Evolutionary conservation across 2,113 vertebrate genomes (phyloP).

Genomic region (Gymnobelideus leadbeateri): DNA sequence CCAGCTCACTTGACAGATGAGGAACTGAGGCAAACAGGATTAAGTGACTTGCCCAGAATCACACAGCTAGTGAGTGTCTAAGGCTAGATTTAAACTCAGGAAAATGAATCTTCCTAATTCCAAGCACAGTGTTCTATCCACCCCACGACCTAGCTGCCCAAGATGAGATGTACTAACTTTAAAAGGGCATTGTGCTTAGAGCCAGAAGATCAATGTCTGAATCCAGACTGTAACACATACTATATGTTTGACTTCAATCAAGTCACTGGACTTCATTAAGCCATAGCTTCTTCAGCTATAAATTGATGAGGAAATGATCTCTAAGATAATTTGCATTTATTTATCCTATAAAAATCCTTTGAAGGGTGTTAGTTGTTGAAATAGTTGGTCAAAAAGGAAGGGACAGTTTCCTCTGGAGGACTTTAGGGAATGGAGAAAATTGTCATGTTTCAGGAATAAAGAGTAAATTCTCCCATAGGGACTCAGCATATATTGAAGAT

Average conservation of each 20-base stretch:
- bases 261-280: background rate
- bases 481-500: background rate
- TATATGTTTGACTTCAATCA: background rate
- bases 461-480: background rate
- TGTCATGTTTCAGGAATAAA: background rate
- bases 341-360: background rate
- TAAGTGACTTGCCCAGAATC: too few species aligned
- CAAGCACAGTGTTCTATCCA: too few species aligned
- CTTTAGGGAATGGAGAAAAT: background rate
- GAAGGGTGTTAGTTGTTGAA: background rate
- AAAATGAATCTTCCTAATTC: too few species aligned
- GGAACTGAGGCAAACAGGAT: too few species aligned
- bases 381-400: background rate
- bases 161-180: background rate
- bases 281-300: background rate
- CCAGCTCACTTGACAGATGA: too few species aligned
- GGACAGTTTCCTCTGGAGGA: background rate
- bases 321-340: background rate
- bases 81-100: too few species aligned
- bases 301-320: background rate
- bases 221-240: background rate
- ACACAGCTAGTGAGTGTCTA: too few species aligned
- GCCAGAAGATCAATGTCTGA: background rate
- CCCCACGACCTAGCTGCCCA: too few species aligned
- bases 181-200: background rate